phyloP scores from a whole-genome alignment of 2,113 vertebrate species.

The Aramus guarauna region DNA sequence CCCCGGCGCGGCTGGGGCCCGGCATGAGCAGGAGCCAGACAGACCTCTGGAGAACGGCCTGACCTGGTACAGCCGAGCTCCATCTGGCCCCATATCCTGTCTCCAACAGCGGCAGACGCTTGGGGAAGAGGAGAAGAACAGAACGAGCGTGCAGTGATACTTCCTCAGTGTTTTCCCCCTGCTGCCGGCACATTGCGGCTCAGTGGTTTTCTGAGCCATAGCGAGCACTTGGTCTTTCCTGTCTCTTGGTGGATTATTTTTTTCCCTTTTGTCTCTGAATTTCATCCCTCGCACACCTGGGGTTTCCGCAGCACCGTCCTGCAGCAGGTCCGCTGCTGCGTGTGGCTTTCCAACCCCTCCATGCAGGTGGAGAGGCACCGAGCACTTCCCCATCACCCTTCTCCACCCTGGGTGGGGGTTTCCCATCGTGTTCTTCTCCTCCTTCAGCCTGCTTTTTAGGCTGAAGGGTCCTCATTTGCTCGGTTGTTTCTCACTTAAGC shows the following conservation, averaged over 20 bases:
- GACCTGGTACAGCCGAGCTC: not conserved
- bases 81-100: not conserved
- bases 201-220: not conserved
- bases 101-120: not conserved
- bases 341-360: not conserved
- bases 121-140: not conserved
- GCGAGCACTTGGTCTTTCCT: fast-evolving
- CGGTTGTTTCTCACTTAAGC: not conserved
- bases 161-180: not conserved
- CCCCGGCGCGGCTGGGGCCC: fast-evolving
- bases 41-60: not conserved
- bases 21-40: not conserved
- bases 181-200: fast-evolving
- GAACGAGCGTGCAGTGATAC: fast-evolving
- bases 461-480: not conserved
- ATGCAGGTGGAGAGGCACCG: fast-evolving
- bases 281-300: not conserved
- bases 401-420: not conserved
- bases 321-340: fast-evolving
- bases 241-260: not conserved
- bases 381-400: not conserved
- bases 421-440: fast-evolving
- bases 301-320: not conserved
- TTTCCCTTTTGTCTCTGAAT: not conserved
- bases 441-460: not conserved